Evolutionary conservation across 2,797 vertebrate genomes (phyloP), one percentile per base, ranked within the genome.

Genomic region (Myioborus miniatus): DNA sequence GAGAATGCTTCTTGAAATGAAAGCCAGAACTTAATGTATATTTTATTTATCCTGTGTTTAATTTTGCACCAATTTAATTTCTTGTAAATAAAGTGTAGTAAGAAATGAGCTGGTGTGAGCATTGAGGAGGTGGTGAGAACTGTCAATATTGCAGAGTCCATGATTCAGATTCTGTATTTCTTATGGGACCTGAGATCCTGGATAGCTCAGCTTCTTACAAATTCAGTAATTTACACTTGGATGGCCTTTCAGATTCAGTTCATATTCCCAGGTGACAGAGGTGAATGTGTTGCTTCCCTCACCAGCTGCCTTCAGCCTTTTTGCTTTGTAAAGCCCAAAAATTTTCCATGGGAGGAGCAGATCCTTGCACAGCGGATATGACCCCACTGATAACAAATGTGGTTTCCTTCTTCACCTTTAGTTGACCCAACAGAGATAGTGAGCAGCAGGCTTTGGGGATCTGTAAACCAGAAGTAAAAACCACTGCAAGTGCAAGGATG

Each of bases 331-430:
- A 77, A 85, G 21, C 68, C 64, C 32, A 52, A 17, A 55, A 37
- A 37, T 88, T 79, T 94, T 94, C 83, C 80, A 65, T 52, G 74
- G 83, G 72, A 83, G 72, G 44, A 86, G 14, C 69, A 69, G 65
- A 59, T 94, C 72, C 80, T 69, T 65, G 72, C 36, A 2, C 43
- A 29, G 77, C 0, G 1, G 59, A 75, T 68, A 12, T 88, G 89
- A 86, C 83, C 83, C 59, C 75, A 7, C 53, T 65, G 79, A 69
- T 90, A 93, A 69, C 22, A 55, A 11, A 50, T 49, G 65, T 0
- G 16, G 55, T 88, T 94, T 96, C 50, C 59, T 88, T 37, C 79
- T 83, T 95, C 50, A 89, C 79, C 94, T 95, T 75, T 34, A 68
- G 76, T 69, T 95, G 87, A 90, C 77, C 91, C 55, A 3, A 7